Base-by-base conservation (phyloP, 1,140 invertebrate species). In the Diorhabda elongata region DNA sequence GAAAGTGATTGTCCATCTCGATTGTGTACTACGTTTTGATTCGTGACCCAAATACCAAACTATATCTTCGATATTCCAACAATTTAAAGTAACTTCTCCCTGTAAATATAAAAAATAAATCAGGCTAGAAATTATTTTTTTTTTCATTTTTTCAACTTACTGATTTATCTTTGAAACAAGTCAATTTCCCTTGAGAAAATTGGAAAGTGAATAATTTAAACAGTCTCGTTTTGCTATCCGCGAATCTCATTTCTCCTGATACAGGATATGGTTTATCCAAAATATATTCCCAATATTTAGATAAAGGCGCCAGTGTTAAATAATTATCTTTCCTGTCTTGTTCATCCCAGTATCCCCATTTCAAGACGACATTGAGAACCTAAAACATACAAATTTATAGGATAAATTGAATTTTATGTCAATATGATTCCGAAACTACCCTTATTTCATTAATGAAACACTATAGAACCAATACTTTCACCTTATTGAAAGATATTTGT, bases 271-370 rank as follows among this genome's bases (percentile, higher is more conserved):
- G 58, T 82, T 75, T 74, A 64, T 83, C 77, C 71, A 83, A 68
- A 73, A 84, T 72, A 77, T 83, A 77, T 78, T 83, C 79, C 75
- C 75, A 78, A 42, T 85, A 80, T 66, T 82, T 83, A 2, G 86
- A 84, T 2, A 80, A 68, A 52, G 85, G 83, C 42, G 81, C 89
- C 5, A 95, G 80, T n/a, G 93, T 81, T 8, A 96, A 81, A 75
- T 90, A 88, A 76, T 94, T 95, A 73, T 93, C 87, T 79, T 91
- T 92, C 11, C 92, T 84, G 79, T 94, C 91, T 3, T 86, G 84
- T 61, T 92, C 87, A 58, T 92, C 89, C 94, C 94, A 96, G 71
- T 91, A 91, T 1, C 91, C 88, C 94, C 94, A 97, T 58, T 88
- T 85, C 4, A 89, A 82, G 0, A 87, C 87, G 3, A 87, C 84